Conservation (phyloP, 1,140 invertebrate genomes). For the Drosophila repleta region DNA sequence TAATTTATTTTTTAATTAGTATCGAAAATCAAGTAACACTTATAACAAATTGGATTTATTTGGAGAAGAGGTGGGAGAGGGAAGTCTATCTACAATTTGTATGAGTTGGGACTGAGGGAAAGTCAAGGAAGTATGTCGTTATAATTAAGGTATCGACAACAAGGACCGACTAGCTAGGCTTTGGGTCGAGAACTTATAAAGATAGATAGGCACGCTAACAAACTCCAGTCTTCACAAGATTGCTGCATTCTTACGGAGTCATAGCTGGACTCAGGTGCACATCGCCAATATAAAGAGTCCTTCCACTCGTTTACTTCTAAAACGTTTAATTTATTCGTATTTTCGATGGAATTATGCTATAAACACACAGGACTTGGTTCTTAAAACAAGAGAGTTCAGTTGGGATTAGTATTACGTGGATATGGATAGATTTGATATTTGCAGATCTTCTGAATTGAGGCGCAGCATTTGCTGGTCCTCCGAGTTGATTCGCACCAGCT, state of each 20-base stretch:
- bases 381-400: constrained; percentile 52
- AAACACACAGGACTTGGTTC: constrained; percentile 59
- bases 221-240: too few relatives aligned
- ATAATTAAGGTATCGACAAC: too few relatives aligned
- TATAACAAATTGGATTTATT: background rate
- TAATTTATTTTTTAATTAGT: background rate
- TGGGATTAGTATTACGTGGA: constrained; percentile 72
- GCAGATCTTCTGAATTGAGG: constrained; percentile 84
- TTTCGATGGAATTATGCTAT: constrained; percentile 57
- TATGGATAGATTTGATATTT: constrained; percentile 81
- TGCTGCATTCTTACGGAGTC: too few relatives aligned
- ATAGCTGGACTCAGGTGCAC: too few relatives aligned
- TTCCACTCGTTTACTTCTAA: constrained; percentile 44
- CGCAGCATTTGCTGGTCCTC: constrained; percentile 84
- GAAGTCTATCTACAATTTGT: too few relatives aligned
- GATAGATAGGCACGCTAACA: too few relatives aligned
- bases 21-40: background rate
- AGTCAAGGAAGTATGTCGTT: too few relatives aligned
- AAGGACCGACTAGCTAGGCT: too few relatives aligned
- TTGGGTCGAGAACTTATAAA: too few relatives aligned
- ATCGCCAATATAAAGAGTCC: too few relatives aligned
- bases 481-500: constrained; percentile 84
- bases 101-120: too few relatives aligned
- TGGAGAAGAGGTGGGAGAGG: too few relatives aligned
- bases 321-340: constrained; percentile 72